Base-by-base conservation (phyloP, 2,113 vertebrate species). In the Tricholaema leucomelas region DNA sequence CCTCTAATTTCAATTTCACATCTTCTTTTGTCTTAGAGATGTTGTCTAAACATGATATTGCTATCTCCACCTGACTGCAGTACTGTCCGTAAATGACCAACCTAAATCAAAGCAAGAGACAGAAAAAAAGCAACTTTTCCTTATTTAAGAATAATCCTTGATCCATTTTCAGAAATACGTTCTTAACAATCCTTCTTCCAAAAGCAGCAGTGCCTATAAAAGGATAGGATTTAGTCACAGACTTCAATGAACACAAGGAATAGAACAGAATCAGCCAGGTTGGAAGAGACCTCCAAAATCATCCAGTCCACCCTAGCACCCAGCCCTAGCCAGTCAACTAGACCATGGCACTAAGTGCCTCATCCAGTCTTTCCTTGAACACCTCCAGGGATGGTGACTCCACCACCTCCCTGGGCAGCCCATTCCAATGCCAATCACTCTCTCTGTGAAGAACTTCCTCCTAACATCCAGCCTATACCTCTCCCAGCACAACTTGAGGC, bases 21-120 rank as follows among this genome's bases (percentile, higher is more conserved):
- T 99, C 99, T 97, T 99, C 99, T 95, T 98, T 99, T 79, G 98
- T 98, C 97, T 99, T 99, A 63, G 98, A 99, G 96, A 99, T 98
- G 73, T 94, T 91, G 93, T 99, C 99, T 91, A 99, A 97, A 72
- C 96, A 98, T 1, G 98, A 98, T 91, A 99, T 99, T 48, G 99
- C 98, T 5, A 88, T 97, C 93, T 99, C 99, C 82, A 99, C 99
- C 25, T 98, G 98, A 94, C 99, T 99, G 97, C 99, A 99, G 97
- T 99, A 99, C 78, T 99, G 98, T 36, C 99, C 99, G 42, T 99
- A 99, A 95, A 99, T 98, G 93, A 99, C 97, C 96, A 99, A 97
- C 90, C 99, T 99, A 95, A 82, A 96, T 61, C 35, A 85, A 81
- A 85, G 64, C 19, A 81, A 84, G 12, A 93, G 12, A 88, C 18